Percentiles rank a stretch among this genome's conserved stretches.
These are phyloP conservation scores for Hyphantria cunea DNA, from an alignment of 1,140 invertebrate species.

Conservation along the genomic window DNA sequence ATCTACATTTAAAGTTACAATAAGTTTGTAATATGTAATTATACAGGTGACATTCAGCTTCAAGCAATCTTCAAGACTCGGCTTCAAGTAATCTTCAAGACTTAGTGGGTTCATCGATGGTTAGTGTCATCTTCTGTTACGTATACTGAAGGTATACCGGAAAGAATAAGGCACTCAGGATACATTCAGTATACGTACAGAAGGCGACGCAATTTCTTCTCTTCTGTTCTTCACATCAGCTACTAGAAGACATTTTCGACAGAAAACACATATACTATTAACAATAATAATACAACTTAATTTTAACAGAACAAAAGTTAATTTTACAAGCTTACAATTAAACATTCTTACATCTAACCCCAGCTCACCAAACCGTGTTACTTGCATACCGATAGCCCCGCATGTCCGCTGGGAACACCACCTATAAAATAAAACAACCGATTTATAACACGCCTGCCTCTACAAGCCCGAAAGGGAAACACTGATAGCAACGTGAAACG, in stretches of 20 bases:
- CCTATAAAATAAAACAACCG: conserved; percentile 80
- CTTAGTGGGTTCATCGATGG: conserved; percentile 71
- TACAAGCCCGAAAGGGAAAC: conserved; percentile 61
- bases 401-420: conserved; percentile 57
- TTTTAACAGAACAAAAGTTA: conserved; percentile 17
- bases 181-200: conserved; percentile 99
- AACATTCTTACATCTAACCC: conserved; percentile 36
- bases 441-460: conserved; percentile 72
- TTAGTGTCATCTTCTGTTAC: conserved; percentile 96
- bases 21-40: too few species aligned
- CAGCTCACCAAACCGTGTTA: conserved; percentile 56
- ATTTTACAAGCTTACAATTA: background rate
- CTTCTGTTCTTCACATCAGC: conserved; percentile 44
- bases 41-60: too few species aligned
- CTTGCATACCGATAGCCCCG: conserved; percentile 37
- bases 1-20: too few species aligned
- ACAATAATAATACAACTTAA: too few species aligned
- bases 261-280: background rate
- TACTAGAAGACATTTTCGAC: conserved; percentile 36
- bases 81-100: too few species aligned
- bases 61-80: too few species aligned
- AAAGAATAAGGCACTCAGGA: conserved; percentile 97
- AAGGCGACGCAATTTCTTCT: conserved; percentile 88
- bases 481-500: conserved; percentile 59
- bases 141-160: conserved; percentile 99